Evolutionary conservation across 2,797 vertebrate species (phyloP).

Genomic region (Scolopax rusticola): DNA sequence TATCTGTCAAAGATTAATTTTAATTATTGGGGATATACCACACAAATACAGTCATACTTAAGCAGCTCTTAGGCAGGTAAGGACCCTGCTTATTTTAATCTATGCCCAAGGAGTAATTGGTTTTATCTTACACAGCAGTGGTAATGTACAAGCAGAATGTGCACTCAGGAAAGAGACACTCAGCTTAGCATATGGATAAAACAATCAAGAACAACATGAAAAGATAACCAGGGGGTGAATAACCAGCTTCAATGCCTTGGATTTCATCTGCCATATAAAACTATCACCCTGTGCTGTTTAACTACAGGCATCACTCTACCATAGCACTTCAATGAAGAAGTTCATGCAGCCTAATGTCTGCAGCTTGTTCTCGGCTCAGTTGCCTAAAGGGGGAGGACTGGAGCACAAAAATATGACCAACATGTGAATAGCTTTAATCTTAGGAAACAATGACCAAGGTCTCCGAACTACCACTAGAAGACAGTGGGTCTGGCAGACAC

Average conservation of each 20-base stretch:
- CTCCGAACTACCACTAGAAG: background rate
- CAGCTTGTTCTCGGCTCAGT: background rate
- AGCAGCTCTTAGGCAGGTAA: background rate
- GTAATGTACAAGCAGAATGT: background rate
- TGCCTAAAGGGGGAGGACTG: background rate
- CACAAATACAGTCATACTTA: background rate
- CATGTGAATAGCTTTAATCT: background rate
- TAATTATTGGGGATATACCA: background rate
- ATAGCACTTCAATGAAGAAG: background rate
- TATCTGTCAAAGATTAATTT: background rate
- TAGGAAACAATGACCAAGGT: background rate
- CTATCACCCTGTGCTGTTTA: background rate
- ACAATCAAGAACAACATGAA: background rate
- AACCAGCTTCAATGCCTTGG: background rate
- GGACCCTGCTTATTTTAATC: background rate
- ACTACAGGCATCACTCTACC: background rate
- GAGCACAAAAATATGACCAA: background rate
- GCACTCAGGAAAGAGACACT: background rate
- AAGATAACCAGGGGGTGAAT: background rate
- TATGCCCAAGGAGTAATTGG: background rate
- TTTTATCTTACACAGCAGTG: background rate
- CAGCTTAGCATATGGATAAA: background rate
- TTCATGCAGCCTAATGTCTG: accelerated
- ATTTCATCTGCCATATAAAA: background rate
- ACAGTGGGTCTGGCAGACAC: background rate